Evolutionary conservation across 92 coral and sea anemone genomes (phyloP), one percentile per base, ranked within the genome.

Genomic region (Galaxea fascicularis): DNA sequence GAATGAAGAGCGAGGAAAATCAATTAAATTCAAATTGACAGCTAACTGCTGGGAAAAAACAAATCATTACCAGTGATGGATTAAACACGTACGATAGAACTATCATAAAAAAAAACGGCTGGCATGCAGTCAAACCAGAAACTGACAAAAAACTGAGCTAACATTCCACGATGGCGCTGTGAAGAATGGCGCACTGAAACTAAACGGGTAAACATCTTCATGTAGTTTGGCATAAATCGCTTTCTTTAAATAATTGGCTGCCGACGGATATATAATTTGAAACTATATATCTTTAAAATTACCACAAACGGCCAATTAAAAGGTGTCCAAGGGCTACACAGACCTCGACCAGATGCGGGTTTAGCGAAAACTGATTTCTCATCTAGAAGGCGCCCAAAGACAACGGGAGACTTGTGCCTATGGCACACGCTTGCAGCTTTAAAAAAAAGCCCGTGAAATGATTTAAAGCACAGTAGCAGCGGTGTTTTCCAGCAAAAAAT

Each of bases 231-330:
- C 68, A 63, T 12, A 22, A 0, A 49, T 10, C 68, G 30, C 35
- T 63, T 24, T 17, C 31, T 63, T 63, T 63, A 25, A 63, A 9
- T 15, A 63, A 63, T 15, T 26, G 24, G 27, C 16, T 71, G 27
- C 46, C 21, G 44, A 27, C 28, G 45, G 49, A 24, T 18, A n/a
- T 21, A 76, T 26, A 35, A 76, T 76, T 64, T 60, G 47, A 45
- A 60, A 62, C 82, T 77, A 30, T 24, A 56, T 14, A 45, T 15
- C 20, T 35, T 22, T 62, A 18, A 21, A 58, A 3, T 29, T 27
- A 16, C 1, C 81, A 20, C 81, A 58, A 76, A 76, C 53, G 46
- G 80, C 35, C 58, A 47, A 26, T 4, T 41, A 62, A 78, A 64
- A 26, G 73, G 83, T 73, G 44, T 62, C 83, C 72, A 44, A 63